A percentile compares a stretch with the other conserved stretches of the same genome.
Evolutionary conservation across 1,140 invertebrate species (phyloP).

Genomic region (Notospermus geniculatus): DNA sequence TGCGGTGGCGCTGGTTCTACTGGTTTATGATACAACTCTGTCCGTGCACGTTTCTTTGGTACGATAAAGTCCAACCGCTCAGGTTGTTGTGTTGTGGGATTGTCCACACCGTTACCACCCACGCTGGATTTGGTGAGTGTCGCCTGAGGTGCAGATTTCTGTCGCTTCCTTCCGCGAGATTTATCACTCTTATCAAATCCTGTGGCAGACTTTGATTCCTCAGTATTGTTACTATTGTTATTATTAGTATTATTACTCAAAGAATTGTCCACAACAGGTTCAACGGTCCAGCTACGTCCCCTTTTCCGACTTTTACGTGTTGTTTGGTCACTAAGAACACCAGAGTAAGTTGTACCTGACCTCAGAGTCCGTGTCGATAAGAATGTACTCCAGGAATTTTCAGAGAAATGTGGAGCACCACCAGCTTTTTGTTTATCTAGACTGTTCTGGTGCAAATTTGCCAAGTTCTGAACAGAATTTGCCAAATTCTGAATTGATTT

Average conservation of each 20-base stretch:
- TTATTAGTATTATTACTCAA: too few species aligned
- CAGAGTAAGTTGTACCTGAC: too few species aligned
- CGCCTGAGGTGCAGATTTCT: background rate
- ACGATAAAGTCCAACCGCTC: conserved; percentile 5
- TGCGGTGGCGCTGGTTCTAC: background rate
- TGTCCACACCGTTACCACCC: background rate
- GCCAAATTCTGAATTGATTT: background rate
- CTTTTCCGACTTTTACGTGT: too few species aligned
- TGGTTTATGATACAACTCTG: background rate
- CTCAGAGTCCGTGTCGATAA: conserved; percentile 1
- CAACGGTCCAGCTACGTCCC: too few species aligned
- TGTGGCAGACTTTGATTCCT: too few species aligned
- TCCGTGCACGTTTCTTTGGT: background rate
- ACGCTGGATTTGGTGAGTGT: background rate
- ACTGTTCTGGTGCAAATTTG: background rate
- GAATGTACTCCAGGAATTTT: background rate
- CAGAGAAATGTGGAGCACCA: background rate
- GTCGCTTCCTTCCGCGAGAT: background rate
- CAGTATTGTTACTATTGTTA: too few species aligned
- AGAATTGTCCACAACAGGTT: too few species aligned
- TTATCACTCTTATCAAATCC: too few species aligned
- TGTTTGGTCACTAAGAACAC: too few species aligned
- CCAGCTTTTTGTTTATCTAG: background rate
- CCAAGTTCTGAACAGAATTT: background rate
- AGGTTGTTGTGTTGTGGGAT: background rate